Percentiles rank a stretch among this genome's conserved stretches.
Evolutionary conservation across 37 sponge, comb jelly and placozoan genomes (phyloP).

Genomic region (Tethya wilhelma): DNA sequence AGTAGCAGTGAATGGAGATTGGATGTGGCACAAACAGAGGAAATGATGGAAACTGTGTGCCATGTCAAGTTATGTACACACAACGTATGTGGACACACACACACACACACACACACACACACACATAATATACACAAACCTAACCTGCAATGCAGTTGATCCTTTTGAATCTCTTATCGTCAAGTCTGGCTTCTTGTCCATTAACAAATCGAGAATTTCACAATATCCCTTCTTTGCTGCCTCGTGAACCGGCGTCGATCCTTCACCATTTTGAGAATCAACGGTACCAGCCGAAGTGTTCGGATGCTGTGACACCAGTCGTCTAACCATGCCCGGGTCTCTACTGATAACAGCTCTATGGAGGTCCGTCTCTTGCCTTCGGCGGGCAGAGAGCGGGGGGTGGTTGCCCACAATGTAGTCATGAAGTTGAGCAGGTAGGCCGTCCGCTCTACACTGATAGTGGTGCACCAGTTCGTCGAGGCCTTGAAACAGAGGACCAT

Average conservation of each 20-base stretch:
- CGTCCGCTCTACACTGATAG: constrained; percentile 67
- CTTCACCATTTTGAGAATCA: constrained; percentile 73
- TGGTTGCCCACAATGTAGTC: constrained; percentile 55
- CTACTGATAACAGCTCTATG: constrained; percentile 70
- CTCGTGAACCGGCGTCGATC: constrained; percentile 77
- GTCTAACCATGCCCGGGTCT: constrained; percentile 32
- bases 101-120: no score
- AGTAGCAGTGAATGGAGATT: no score
- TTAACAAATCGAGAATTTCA: constrained; percentile 49
- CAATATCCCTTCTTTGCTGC: constrained; percentile 65
- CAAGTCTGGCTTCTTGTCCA: constrained; percentile 77
- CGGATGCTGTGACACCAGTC: constrained; percentile 19
- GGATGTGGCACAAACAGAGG: no score
- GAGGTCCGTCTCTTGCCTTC: constrained; percentile 68
- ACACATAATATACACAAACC: no score
- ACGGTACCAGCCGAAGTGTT: constrained; percentile 26
- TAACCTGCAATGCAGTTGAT: constrained; percentile 82
- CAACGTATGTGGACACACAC: no score
- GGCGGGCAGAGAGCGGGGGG: constrained; percentile 64
- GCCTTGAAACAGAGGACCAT: constrained; percentile 91
- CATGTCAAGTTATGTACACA: no score
- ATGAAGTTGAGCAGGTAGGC: constrained; percentile 70
- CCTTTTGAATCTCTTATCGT: constrained; percentile 78
- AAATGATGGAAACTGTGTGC: no score
- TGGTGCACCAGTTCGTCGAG: constrained; percentile 82